Evolutionary conservation across 2,888 invertebrate species (phyloP), one percentile per base, ranked within the genome.

Genomic region (Tortrix viridana): DNA sequence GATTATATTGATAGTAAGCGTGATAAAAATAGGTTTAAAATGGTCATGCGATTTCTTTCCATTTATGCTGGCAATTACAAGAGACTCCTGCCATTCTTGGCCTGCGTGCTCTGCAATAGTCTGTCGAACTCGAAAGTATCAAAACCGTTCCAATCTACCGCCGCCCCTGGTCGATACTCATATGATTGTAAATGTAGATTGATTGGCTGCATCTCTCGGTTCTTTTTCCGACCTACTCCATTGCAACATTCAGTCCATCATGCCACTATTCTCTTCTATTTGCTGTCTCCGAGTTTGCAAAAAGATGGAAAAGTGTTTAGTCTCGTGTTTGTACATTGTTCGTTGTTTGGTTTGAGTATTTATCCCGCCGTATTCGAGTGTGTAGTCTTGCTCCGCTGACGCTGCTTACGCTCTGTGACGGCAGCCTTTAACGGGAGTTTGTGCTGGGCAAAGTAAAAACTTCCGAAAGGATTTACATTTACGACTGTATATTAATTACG

Each of bases 171-270:
- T 89, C 88, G 85, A 89, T 88, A 85, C 85, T 88, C 85, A 86
- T 86, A 87, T 88, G 88, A 90, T 89, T 89, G 88, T 88, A 90
- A 90, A 90, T 88, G 89, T 82, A 85, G 87, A 89, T 89, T 91
- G 90, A 90, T 90, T 90, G 89, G 86, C 78, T 88, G 81, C 81
- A 78, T 77, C 77, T 81, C 78, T 77, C 80, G 74, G 84, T 88
- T 86, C 84, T 88, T 90, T 88, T 89, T 85, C 79, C 77, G 75
- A 74, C 71, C 69, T 74, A 71, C 74, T 74, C 74, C 63, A 69
- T 63, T 65, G 67, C 70, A 76, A 80, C 79, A 75, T 71, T 75
- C 74, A 74, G 77, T 83, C 82, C 72, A 87, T 88, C 85, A 85
- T 81, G 84, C 77, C 79, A 79, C 83, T 80, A 84, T 84, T 85